Evolutionary conservation across 2,797 vertebrate species (phyloP), one percentile per base, ranked within the genome.

Genomic region (Cynopterus sphinx): DNA sequence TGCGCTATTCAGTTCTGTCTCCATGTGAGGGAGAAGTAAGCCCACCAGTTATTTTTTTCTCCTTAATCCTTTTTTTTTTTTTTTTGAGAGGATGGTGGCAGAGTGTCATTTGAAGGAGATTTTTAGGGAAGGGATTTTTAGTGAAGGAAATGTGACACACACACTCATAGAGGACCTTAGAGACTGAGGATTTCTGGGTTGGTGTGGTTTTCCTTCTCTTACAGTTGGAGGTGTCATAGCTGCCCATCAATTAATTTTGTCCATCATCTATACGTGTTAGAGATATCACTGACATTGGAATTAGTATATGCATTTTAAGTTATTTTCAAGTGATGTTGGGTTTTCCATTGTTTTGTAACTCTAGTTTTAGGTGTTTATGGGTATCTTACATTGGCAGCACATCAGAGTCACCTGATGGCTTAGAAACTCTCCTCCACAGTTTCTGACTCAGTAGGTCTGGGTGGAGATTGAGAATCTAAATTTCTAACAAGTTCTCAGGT

Each of bases 191-290:
- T 59, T 43, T n/a, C 82, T 70, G 75, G 74, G 21, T 53, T 61
- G 36, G 51, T 31, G 74, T 87, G 87, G 53, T 63, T 67, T 75
- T 61, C 57, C 59, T 86, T 28, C 43, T 43, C 75, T 82, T 61
- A 22, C 1, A 74, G 19, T n/a, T 43, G 31, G 68, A 61, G 31
- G 21, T 26, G 22, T 12, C 26, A 43, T 0, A 39, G 39, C 39
- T 77, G 5, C 41, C 59, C 28, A 59, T 26, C 13, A 3, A 41
- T 5, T 24, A 36, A 49, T 81, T 85, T 53, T 12, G 33, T 53
- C 74, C 2, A 0, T 86, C 24, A 3, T 8, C 3, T 53, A 9
- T 59, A n/a, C 36, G 43, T 49, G 73, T 67, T 16, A 71, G 26
- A 4, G 7, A 6, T 9, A 8, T 51, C 16, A 9, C 75, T 26